phyloP scores from a whole-genome alignment of 2,888 invertebrate species.

The Dasysyrphus albostriatus region DNA sequence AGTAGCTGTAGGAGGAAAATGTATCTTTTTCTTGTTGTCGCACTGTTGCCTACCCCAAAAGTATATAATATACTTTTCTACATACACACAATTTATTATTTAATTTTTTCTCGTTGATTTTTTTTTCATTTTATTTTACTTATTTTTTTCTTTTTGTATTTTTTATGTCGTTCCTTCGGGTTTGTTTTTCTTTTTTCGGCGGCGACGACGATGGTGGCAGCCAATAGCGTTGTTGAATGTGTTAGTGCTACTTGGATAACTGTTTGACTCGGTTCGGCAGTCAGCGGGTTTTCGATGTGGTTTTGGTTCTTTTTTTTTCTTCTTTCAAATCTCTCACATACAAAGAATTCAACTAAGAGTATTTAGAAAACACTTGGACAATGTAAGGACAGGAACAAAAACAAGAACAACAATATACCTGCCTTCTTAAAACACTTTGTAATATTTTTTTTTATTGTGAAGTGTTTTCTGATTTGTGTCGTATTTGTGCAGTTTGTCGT shows the following conservation, averaged over 20 bases:
- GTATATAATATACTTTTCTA: slow-evolving; percentile 74
- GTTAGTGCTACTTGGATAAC: slow-evolving; percentile 76
- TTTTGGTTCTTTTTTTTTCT: slow-evolving; percentile 31
- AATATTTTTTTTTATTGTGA: slow-evolving; percentile 37
- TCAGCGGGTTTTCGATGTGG: slow-evolving; percentile 70
- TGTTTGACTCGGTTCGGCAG: slow-evolving; percentile 76
- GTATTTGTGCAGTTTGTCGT: slow-evolving; percentile 27
- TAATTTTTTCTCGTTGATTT: slow-evolving; percentile 65
- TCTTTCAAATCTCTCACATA: slow-evolving; percentile 49
- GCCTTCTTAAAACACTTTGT: slow-evolving; percentile 5
- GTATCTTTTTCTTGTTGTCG: slow-evolving; percentile 76
- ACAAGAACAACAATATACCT: background rate
- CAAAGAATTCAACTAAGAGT: slow-evolving; percentile 28
- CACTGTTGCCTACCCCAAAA: slow-evolving; percentile 76
- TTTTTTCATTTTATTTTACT: slow-evolving; percentile 37
- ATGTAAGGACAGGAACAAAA: slow-evolving; percentile 26
- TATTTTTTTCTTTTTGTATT: slow-evolving; percentile 40
- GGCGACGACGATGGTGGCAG: slow-evolving; percentile 62
- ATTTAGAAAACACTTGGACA: slow-evolving; percentile 44
- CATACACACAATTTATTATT: slow-evolving; percentile 76
- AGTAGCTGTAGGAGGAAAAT: slow-evolving; percentile 74
- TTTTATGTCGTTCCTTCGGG: slow-evolving; percentile 63
- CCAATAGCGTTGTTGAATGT: slow-evolving; percentile 71
- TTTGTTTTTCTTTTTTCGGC: slow-evolving; percentile 71
- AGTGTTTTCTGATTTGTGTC: slow-evolving; percentile 57